phyloP scores from a whole-genome alignment of 2,113 vertebrate species.

The Pseudopipra pipra region DNA sequence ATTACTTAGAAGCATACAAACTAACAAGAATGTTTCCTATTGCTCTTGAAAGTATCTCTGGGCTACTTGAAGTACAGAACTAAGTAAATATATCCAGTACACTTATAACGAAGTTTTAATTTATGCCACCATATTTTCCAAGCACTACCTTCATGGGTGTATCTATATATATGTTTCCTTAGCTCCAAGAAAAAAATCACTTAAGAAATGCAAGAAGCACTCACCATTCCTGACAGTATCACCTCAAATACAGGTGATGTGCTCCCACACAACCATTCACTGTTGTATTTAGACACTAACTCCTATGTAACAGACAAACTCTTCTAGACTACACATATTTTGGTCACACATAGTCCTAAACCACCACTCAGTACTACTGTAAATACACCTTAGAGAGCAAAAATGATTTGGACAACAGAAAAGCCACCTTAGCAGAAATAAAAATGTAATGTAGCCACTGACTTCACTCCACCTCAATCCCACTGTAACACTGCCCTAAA shows the following conservation, averaged over 20 bases:
- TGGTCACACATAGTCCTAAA: constrained; percentile 16
- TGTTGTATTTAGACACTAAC: background rate
- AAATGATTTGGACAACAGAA: constrained; percentile 2
- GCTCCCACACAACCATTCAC: background rate
- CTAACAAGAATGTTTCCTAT: background rate
- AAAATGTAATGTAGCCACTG: constrained; percentile 6
- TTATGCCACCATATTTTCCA: background rate
- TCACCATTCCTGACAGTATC: background rate
- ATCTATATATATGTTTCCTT: background rate
- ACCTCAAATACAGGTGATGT: background rate
- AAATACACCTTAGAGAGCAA: constrained; percentile 33
- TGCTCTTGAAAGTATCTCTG: constrained; percentile 8
- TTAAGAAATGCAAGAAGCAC: background rate
- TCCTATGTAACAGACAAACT: background rate
- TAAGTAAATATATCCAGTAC: constrained; percentile 11
- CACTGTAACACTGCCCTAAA: background rate
- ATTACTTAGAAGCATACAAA: constrained; percentile 12
- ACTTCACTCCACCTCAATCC: background rate
- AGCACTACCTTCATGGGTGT: background rate
- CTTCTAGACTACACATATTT: constrained; percentile 36
- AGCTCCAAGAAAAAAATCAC: background rate
- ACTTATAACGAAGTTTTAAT: background rate
- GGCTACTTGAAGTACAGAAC: background rate
- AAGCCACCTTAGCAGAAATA: constrained; percentile 15
- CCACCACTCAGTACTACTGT: constrained; percentile 30